phyloP scores from a whole-genome alignment of 2,888 invertebrate species.

The Omphaloscelis lunosa region DNA sequence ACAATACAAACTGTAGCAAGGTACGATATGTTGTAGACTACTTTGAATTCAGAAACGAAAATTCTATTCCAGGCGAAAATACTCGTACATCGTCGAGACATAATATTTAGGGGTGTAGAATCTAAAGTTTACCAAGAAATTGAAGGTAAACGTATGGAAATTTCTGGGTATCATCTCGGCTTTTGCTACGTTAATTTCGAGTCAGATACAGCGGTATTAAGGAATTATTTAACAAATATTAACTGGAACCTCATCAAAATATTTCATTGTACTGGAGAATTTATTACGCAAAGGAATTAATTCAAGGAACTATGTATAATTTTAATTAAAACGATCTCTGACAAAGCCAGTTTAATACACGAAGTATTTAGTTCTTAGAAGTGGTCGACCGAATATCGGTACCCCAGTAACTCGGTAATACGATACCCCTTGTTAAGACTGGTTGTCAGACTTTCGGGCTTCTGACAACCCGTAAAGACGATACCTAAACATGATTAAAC shows the following conservation, averaged over 20 bases:
- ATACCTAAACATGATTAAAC: background rate
- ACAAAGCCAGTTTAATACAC: background rate
- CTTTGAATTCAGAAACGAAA: conserved; percentile 6
- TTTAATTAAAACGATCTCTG: conserved; percentile 13
- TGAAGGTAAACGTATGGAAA: conserved; percentile 1
- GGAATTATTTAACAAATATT: conserved; percentile 10
- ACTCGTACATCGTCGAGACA: background rate
- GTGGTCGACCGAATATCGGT: background rate
- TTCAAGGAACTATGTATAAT: conserved; percentile 9
- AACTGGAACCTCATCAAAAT: background rate
- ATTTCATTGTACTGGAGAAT: conserved; percentile 6
- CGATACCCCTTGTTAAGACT: too few relatives aligned
- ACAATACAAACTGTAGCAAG: background rate
- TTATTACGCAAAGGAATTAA: background rate
- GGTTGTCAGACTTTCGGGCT: too few relatives aligned
- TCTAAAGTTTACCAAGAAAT: conserved; percentile 16
- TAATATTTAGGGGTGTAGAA: background rate
- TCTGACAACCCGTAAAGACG: too few relatives aligned
- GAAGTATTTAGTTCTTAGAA: conserved; percentile 14
- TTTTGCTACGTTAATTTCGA: background rate
- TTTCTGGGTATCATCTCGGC: background rate
- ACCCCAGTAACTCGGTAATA: too few relatives aligned
- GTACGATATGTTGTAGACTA: background rate
- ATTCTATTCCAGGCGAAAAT: conserved; percentile 13
- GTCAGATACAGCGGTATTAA: background rate